phyloP scores from a whole-genome alignment of 1,140 invertebrate genomes.

The Mactra quadrangularis region DNA sequence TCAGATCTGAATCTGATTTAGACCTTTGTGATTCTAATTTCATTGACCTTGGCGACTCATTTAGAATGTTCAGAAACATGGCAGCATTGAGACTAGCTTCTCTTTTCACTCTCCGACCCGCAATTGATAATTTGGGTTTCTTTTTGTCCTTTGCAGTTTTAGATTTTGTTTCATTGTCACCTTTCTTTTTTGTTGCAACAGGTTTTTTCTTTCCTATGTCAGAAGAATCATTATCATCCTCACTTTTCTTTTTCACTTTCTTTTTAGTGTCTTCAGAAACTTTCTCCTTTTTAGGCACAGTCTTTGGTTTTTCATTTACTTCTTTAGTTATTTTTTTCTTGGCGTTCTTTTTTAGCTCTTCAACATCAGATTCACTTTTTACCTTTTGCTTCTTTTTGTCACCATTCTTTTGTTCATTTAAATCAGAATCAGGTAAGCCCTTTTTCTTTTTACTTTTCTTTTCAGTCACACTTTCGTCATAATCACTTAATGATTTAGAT shows the following conservation, averaged over 20 bases:
- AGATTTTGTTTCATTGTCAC: not conserved
- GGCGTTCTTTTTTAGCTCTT: not conserved
- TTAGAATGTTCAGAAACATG: slow-evolving; percentile 71
- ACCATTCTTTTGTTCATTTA: too few relatives aligned
- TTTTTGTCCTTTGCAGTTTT: slow-evolving; percentile 19
- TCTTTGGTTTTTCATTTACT: slow-evolving; percentile 4
- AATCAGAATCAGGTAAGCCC: too few relatives aligned
- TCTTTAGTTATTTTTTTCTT: slow-evolving; percentile 20
- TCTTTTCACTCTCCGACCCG: slow-evolving; percentile 60
- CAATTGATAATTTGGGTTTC: slow-evolving; percentile 40
- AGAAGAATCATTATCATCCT: not conserved
- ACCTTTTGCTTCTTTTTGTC: not conserved
- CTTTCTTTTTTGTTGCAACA: slow-evolving; percentile 11
- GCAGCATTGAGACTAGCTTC: slow-evolving; percentile 76
- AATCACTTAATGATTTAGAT: not conserved
- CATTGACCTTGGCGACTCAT: slow-evolving; percentile 54
- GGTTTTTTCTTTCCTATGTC: not conserved
- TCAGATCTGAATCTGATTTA: slow-evolving; percentile 61
- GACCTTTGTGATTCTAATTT: slow-evolving; percentile 49
- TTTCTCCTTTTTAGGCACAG: not conserved
- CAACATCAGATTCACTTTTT: slow-evolving; percentile 42
- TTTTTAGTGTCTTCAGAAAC: not conserved
- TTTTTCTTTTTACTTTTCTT: not conserved
- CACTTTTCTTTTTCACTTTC: slow-evolving; percentile 1
- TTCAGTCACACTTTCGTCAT: not conserved